Evolutionary conservation across 2,888 invertebrate genomes (phyloP), one percentile per base, ranked within the genome.

Genomic region (Esperia sulphurella): DNA sequence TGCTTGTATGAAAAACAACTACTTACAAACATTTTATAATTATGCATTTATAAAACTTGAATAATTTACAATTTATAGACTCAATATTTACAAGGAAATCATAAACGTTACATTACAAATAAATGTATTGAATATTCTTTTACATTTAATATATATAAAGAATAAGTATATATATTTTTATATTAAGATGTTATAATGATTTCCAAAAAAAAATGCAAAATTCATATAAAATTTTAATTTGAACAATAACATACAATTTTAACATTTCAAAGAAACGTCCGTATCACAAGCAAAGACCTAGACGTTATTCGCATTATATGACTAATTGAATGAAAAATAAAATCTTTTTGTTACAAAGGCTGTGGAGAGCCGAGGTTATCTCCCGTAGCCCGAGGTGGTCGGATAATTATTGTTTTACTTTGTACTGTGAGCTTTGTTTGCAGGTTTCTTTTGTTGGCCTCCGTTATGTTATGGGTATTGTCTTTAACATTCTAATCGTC

Each of bases 371-470:
- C 50, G 61, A 60, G 68, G 61, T 70, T 74, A 76, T 72, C 74
- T 67, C 58, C 49, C 54, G 58, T 64, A 59, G 77, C 78, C 78
- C 55, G 64, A 64, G 81, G 82, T 61, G 55, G 57, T 63, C 63
- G 58, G 68, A 68, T 83, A 82, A 83, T 84, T 81, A 84, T 83
- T 78, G 69, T 84, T 79, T 75, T 67, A 77, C 83, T 84, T 82
- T 84, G 81, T 77, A 65, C 65, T 64, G 64, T 61, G 51, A 53
- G 60, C 70, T 75, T 72, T 76, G 76, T 78, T 75, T 63, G 60
- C 61, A 45, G 62, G 59, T 67, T 80, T 80, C 80, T 79, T 83
- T 79, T 81, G 77, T 75, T 63, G 58, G 47, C 63, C 66, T 63
- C 68, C 58, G 69, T 78, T 75, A 71, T 55, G 21, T 21, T 21